A percentile compares a stretch with the other conserved stretches of the same genome.
Conservation (phyloP, 35 echinoderm and acorn worm genomes). For the Apostichopus japonicus region DNA sequence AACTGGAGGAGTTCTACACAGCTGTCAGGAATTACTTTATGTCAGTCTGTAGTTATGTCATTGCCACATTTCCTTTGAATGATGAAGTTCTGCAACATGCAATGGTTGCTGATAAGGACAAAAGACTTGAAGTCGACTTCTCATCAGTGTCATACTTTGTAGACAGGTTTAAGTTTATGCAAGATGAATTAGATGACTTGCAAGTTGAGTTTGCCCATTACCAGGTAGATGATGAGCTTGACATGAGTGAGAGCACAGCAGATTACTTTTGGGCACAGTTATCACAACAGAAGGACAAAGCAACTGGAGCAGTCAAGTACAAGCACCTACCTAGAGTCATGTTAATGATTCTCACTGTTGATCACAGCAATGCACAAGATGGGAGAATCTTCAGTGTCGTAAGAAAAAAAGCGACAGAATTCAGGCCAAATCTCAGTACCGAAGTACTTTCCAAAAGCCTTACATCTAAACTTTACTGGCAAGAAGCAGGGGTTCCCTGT, state of each 20-base stretch:
- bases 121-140: not conserved
- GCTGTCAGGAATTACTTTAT: constrained; percentile 16
- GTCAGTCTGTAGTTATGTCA: not conserved
- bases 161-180: not conserved
- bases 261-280: not conserved
- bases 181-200: not conserved
- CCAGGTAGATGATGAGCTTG: not conserved
- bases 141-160: constrained; percentile 30
- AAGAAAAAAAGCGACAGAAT: not conserved
- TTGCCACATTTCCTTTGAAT: too few species aligned
- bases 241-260: not conserved
- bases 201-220: not conserved
- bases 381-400: not conserved
- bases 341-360: not conserved
- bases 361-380: not conserved
- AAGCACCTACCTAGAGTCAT: not conserved
- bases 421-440: not conserved
- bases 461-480: not conserved
- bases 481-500: not conserved
- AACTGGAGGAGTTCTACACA: not conserved
- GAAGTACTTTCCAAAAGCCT: not conserved
- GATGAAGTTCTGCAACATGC: not conserved
- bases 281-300: not conserved
- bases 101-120: not conserved
- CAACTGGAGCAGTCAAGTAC: not conserved